Evolutionary conservation across 1,140 invertebrate species (phyloP).

Genomic region (Bombus polaris): DNA sequence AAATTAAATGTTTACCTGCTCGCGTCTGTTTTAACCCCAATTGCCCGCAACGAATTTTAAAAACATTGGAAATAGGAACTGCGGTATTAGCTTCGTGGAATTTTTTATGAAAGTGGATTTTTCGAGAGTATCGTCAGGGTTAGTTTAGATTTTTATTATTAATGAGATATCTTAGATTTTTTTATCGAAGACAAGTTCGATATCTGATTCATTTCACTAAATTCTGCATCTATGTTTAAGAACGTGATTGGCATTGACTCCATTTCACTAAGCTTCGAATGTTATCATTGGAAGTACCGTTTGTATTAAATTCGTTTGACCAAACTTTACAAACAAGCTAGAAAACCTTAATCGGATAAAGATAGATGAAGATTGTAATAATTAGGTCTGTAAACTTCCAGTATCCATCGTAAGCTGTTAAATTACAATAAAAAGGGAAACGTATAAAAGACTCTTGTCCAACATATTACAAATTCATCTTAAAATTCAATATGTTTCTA

Average conservation of each 20-base stretch:
- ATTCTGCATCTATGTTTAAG: not conserved
- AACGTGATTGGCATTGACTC: not conserved
- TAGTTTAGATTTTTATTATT: not conserved
- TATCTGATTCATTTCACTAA: not conserved
- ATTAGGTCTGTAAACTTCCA: too few species aligned
- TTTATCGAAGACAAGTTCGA: not conserved
- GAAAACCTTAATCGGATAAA: not conserved
- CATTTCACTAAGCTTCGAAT: not conserved
- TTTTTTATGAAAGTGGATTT: not conserved
- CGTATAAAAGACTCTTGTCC: too few species aligned
- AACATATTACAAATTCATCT: too few species aligned
- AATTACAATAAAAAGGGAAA: too few species aligned
- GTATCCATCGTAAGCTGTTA: too few species aligned
- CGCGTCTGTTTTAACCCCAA: not conserved
- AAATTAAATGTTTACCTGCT: conserved; percentile 27
- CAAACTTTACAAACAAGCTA: not conserved
- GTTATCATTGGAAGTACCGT: not conserved
- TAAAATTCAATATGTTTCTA: not conserved
- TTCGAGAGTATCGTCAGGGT: too few species aligned
- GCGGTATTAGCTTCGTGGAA: not conserved
- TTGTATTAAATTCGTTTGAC: not conserved
- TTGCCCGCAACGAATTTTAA: not conserved
- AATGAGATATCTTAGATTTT: not conserved
- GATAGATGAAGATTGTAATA: too few species aligned
- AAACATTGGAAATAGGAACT: not conserved